Base-by-base conservation (phyloP, 2,797 vertebrate genomes). In the Apodemus agrarius region DNA sequence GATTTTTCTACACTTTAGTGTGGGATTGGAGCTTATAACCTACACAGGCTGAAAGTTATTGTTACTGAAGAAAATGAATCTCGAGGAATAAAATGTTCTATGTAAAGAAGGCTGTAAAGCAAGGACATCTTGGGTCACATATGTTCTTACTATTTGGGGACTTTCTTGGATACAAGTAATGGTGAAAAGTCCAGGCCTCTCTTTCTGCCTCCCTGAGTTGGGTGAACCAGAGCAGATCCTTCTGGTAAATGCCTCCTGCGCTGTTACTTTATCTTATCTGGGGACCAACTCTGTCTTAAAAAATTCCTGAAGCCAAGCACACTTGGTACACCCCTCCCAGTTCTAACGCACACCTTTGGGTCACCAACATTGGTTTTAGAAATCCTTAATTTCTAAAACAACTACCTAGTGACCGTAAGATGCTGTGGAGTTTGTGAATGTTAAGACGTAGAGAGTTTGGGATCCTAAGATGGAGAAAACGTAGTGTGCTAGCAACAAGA, bases 381-480 rank as follows among this genome's bases (percentile, higher is more conserved):
- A 89, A 91, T 9, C 12, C 22, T 91, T 37, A 22, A 12, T 80
- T 79, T 17, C 82, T 78, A 26, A 75, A 75, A 75, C 43, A 6
- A 26, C 37, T 75, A 26, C 11, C 37, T n/a, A 81, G 52, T 86
- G 80, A 74, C 79, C 57, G 26, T 81, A 84, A 78, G 40, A 94
- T 90, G 29, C 59, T 74, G 76, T 21, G 8, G 90, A 40, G 91
- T 78, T 90, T 57, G 83, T 17, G 86, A 65, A 83, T 83, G 54
- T 74, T 92, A 85, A 75, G 52, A 93, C 49, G 34, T 81, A 9
- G 82, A 72, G 63, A 87, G 19, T 0, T 13, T 1, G 40, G 31
- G 16, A 57, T 72, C 34, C 78, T 87, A 92, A 91, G 75, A 85
- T 91, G 61, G 90, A 92, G 74, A 59, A 93, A 95, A 85, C 59